Percentiles rank a stretch among this genome's conserved stretches.
Evolutionary conservation across 2,113 vertebrate genomes (phyloP).

Genomic region (Eretmochelys imbricata): DNA sequence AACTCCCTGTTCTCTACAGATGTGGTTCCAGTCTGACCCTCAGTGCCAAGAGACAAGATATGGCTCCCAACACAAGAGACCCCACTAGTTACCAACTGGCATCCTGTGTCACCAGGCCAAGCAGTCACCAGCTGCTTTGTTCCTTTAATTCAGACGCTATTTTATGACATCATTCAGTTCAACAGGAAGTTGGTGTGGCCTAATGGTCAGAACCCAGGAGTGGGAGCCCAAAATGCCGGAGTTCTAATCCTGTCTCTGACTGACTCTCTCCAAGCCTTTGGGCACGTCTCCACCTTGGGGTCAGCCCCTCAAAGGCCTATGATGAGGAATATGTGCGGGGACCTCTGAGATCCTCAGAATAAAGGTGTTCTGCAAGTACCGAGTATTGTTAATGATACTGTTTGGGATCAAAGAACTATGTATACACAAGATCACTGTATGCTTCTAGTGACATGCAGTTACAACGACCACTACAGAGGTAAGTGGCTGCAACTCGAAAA

Average conservation of each 20-base stretch:
- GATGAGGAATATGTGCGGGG: neutral
- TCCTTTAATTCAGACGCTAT: neutral
- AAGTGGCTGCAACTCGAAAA: neutral
- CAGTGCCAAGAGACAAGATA: neutral
- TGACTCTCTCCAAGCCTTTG: neutral
- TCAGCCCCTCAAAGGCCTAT: neutral
- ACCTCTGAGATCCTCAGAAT: neutral
- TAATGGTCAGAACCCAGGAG: neutral
- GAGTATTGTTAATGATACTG: neutral
- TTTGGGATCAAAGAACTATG: neutral
- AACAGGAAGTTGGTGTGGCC: neutral
- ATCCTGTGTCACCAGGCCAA: neutral
- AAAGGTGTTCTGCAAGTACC: neutral
- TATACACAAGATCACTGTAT: rapidly evolving
- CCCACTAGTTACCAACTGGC: neutral
- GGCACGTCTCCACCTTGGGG: neutral
- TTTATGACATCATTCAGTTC: neutral
- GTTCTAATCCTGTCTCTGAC: neutral
- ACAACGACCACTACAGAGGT: neutral
- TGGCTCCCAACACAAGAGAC: neutral
- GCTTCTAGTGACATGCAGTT: neutral
- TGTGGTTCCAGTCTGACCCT: neutral
- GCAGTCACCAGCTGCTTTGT: neutral
- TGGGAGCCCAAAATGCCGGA: neutral
- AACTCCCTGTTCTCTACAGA: neutral